Conservation (phyloP, 1,140 invertebrate genomes). For the Drosophila bifasciata region DNA sequence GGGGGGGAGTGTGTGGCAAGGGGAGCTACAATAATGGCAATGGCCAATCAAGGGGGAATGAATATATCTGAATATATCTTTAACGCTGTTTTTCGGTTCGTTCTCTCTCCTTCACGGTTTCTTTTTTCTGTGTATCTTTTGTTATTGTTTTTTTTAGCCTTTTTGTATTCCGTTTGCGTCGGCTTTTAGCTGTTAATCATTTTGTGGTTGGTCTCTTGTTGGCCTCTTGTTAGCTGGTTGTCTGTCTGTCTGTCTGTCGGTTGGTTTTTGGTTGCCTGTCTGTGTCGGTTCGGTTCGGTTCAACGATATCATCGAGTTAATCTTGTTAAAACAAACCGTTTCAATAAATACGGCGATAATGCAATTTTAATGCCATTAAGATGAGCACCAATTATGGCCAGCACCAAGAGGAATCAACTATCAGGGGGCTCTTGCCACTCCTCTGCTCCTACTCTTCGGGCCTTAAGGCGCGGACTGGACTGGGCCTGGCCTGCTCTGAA, state of each 20-base stretch:
- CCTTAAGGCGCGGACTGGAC: not conserved
- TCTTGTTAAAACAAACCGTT: slow-evolving; percentile 82
- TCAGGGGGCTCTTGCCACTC: not conserved
- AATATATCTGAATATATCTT: slow-evolving; percentile 59
- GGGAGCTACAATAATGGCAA: slow-evolving; percentile 33
- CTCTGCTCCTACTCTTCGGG: not conserved
- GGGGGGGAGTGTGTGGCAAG: no score
- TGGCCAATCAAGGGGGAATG: slow-evolving; percentile 55
- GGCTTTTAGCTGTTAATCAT: slow-evolving; percentile 76
- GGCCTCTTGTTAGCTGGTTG: slow-evolving; percentile 20
- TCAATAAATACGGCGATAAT: slow-evolving; percentile 82
- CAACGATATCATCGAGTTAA: slow-evolving; percentile 73
- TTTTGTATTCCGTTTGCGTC: slow-evolving; percentile 38
- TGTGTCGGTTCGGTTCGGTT: slow-evolving; percentile 1
- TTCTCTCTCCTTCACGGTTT: slow-evolving; percentile 5
- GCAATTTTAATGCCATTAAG: slow-evolving; percentile 82
- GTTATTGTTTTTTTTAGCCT: slow-evolving; percentile 14
- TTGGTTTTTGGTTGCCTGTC: slow-evolving; percentile 14
- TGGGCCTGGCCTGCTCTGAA: slow-evolving; percentile 1
- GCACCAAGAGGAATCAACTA: slow-evolving; percentile 53
- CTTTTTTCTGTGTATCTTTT: slow-evolving; percentile 29
- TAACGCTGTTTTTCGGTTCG: slow-evolving; percentile 60
- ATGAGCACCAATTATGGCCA: slow-evolving; percentile 81
- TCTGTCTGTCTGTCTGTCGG: not conserved
- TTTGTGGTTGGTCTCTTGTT: slow-evolving; percentile 65